A percentile compares a stretch with the other conserved stretches of the same genome.
phyloP scores from a whole-genome alignment of 2,113 vertebrate genomes.

The Lampris incognitus region DNA sequence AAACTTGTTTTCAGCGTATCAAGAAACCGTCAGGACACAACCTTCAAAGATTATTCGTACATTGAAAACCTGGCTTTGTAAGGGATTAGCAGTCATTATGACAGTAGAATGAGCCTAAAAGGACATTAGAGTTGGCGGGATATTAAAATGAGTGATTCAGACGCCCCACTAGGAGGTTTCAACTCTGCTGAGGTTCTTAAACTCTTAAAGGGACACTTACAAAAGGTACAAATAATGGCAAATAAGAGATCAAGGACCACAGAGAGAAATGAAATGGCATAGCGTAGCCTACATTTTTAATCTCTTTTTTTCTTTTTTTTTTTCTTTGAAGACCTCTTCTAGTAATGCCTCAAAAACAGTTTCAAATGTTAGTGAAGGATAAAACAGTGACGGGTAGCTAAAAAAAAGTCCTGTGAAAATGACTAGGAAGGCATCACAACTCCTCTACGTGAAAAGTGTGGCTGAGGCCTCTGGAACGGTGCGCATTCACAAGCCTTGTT shows the following conservation, averaged over 20 bases:
- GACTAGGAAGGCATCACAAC: conserved; percentile 79
- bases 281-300: conserved; percentile 44
- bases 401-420: conserved; percentile 82
- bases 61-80: conserved; percentile 10
- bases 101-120: conserved; percentile 37
- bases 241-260: conserved; percentile 52
- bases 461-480: conserved; percentile 19
- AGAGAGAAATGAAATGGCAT: conserved; percentile 51
- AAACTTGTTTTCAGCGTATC: conserved; percentile 11
- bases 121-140: conserved; percentile 25
- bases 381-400: conserved; percentile 57
- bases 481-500: conserved; percentile 96
- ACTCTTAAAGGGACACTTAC: conserved; percentile 66
- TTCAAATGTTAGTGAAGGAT: conserved; percentile 64
- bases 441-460: conserved; percentile 75
- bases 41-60: conserved; percentile 4
- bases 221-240: conserved; percentile 63
- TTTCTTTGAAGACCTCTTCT: conserved; percentile 34
- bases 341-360: conserved; percentile 57
- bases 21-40: conserved; percentile 11
- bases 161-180: conserved; percentile 27
- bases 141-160: conserved; percentile 2
- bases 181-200: conserved; percentile 37
- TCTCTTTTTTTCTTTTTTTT: conserved; percentile 9
- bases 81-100: conserved; percentile 48